phyloP scores from a whole-genome alignment of 2,888 invertebrate genomes.

The Dryococelus australis region DNA sequence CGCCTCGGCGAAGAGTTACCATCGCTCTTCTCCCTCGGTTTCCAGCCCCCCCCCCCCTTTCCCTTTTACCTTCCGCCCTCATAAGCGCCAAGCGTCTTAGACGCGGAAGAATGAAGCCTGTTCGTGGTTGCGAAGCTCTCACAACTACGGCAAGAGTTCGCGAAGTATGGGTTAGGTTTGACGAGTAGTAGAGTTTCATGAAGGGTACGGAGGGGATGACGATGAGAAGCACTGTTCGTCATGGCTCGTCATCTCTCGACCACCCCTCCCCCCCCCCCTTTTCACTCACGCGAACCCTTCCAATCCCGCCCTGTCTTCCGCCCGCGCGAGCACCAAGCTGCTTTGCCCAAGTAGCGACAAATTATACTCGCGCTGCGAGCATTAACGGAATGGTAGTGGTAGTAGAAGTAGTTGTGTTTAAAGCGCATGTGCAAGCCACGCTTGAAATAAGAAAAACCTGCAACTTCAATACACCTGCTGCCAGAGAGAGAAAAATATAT shows the following conservation, averaged over 20 bases:
- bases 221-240: conserved; percentile 3
- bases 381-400: neutral
- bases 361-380: conserved; percentile 31
- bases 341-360: conserved; percentile 37
- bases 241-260: neutral
- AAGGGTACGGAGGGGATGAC: neutral
- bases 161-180: conserved; percentile 13
- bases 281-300: neutral
- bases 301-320: conserved; percentile 22
- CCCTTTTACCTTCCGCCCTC: neutral
- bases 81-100: neutral
- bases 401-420: neutral
- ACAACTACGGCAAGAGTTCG: conserved; percentile 32
- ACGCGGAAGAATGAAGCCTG: neutral
- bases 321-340: conserved; percentile 20
- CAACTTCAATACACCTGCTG: too few species aligned
- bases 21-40: neutral
- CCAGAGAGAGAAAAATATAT: too few species aligned
- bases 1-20: neutral
- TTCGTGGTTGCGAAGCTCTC: conserved; percentile 21
- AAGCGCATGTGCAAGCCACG: too few species aligned
- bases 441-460: too few species aligned
- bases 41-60: neutral
- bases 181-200: neutral
- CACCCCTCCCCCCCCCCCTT: neutral